Evolutionary conservation across 2,797 vertebrate species (phyloP).

Genomic region (Anguilla obscura): DNA sequence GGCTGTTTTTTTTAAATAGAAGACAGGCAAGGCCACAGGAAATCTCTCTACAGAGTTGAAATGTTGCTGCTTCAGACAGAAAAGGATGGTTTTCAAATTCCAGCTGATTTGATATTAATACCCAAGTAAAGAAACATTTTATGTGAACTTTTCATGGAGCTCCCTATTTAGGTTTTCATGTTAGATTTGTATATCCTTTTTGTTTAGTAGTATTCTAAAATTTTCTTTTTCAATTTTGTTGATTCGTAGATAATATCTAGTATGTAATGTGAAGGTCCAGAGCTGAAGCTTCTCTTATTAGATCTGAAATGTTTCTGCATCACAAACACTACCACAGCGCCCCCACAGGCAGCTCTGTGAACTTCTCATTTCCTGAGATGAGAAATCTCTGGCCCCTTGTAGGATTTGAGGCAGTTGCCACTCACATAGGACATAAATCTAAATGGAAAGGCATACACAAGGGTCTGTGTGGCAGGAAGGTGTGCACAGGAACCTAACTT

Average conservation of each 20-base stretch:
- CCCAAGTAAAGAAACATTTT: background rate
- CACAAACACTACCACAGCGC: background rate
- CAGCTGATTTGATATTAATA: background rate
- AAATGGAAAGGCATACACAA: no score
- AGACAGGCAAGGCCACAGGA: background rate
- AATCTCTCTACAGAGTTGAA: background rate
- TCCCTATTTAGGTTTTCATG: background rate
- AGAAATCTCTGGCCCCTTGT: no score
- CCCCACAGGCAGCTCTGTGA: background rate
- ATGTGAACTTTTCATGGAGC: background rate
- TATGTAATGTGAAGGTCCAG: background rate
- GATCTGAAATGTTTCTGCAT: background rate
- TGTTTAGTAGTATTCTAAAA: background rate
- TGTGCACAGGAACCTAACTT: background rate
- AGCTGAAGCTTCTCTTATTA: background rate
- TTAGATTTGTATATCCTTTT: background rate
- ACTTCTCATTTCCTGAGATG: background rate
- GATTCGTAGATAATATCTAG: background rate
- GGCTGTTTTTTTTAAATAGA: background rate
- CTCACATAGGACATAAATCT: no score
- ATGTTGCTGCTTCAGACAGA: background rate
- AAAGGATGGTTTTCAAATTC: background rate
- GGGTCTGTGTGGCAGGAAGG: background rate
- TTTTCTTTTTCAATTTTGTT: background rate
- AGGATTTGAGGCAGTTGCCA: no score